Evolutionary conservation across 1,140 invertebrate genomes (phyloP), one percentile per base, ranked within the genome.

Genomic region (Papilio xuthus): DNA sequence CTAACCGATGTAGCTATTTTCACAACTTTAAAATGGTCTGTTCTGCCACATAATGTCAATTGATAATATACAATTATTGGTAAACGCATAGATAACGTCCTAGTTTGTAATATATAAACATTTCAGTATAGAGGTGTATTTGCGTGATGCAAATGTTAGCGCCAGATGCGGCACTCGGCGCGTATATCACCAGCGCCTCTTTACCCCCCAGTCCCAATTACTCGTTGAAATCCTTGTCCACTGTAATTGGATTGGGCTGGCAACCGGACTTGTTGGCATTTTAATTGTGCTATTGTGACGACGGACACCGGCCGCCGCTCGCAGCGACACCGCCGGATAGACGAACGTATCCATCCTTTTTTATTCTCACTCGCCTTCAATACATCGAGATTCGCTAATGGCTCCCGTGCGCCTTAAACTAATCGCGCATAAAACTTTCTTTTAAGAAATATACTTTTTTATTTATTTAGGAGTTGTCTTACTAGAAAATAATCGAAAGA

Each of bases 281-380:
- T 93, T 93, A 93, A 93, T 93, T 93, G 92, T 93, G 90, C 92
- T 88, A 92, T 93, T 93, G 92, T 93, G 92, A 92, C 88, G 92
- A 82, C 85, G 84, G 80, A 90, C 89, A 87, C 83, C 86, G 84
- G 79, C 83, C 85, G 83, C 81, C 86, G 84, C 85, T 86, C 81
- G 85, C 83, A 73, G 81, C 89, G 85, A 88, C 91, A 89, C 84
- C 83, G 85, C 81, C 79, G 82, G 84, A 85, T 90, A 92, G 90
- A 90, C 86, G 86, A 86, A 89, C 86, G 81, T 82, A 85, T n/a
- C 9, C 50, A 53, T 67, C 60, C 26, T 67, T 90, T 90, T 90
- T 90, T 89, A 86, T 86, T 87, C 84, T 84, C 84, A 84, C 86
- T 89, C 84, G 73, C 78, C 20, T 44, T 42, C 50, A 72, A 60